Base-by-base conservation (phyloP, 2,888 invertebrate genomes). In the Operophtera brumata region DNA sequence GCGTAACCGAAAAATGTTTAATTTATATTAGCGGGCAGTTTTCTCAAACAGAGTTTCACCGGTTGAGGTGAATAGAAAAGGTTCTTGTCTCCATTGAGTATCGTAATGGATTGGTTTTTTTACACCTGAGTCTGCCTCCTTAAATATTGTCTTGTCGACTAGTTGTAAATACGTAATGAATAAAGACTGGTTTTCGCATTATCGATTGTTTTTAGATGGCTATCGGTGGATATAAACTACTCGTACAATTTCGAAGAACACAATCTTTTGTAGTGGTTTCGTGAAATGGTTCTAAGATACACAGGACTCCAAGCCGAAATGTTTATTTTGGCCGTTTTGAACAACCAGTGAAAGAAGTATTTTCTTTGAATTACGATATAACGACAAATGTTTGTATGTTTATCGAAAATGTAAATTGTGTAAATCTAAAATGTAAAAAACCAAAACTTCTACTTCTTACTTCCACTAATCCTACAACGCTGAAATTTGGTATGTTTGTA, bases 71-170 rank as follows among this genome's bases (percentile, higher is more conserved):
- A 59, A 60, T 57, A 53, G 47, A 58, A 57, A 60, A 43, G 47
- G 40, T 52, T 46, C 56, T 61, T 57, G 58, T 60, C 58, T 50
- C 46, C 51, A 34, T 46, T 51, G 32, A 56, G 48, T 54, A 36
- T 40, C 26, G 26, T 49, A 62, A 64, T 66, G 64, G 61, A 64
- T 64, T 64, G 55, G 59, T 43, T 47, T 59, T 57, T 59, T 59
- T 57, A 51, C 52, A 59, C 56, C 56, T 56, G 47, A 57, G 25
- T 51, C 47, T 58, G 45, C 40, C 54, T 59, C 53, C 56, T 59
- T 61, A 57, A 55, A 55, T 54, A 57, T 53, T 57, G 57, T 58
- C 56, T 48, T 55, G 39, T 46, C 25, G 34, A 13, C 42, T 41
- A 39, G 45, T 37, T 42, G 54, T 34, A 20, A 44, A 45, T 32